Evolutionary conservation across 2,113 vertebrate genomes (phyloP), one percentile per base, ranked within the genome.

Genomic region (Saccopteryx leptura): DNA sequence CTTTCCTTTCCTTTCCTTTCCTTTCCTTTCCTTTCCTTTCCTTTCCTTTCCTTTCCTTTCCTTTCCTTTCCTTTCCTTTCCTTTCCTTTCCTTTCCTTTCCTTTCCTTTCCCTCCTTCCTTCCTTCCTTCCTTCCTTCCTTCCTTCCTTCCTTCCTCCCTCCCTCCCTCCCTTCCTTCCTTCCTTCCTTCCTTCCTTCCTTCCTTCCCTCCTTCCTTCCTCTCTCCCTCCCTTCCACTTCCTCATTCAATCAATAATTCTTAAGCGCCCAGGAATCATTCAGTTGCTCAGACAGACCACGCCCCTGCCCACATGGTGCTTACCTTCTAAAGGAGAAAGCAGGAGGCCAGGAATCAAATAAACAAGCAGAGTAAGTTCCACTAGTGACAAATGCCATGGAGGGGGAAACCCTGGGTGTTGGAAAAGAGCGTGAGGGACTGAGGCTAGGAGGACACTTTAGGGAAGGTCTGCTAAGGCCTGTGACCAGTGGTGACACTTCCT

Each of bases 361-460:
- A 26, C n/a, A 4, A 5, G 52, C 2, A 15, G 89, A 23, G 3
- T 10, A 24, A 10, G 33, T 46, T 8, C 72, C 12, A 1, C 54
- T 5, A 14, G 5, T 0, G 46, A 14, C n/a, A 33, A n/a, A 13
- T 0, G 4, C 31, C 4, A 17, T 0, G 6, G 26, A 9, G 33
- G 13, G 39, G 18, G 48, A 72, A 0, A 21, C 31, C 52, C 39
- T 4, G 61, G n/a, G 75, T 2, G 1, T 31, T 13, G 4, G 60
- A 11, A 9, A 4, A 10, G 18, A 9, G 19, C 0, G 0, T 50
- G 58, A 8, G 0, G 1, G 13, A 18, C 1, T 2, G 33, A 9
- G 7, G n/a, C 17, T 4, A 0, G 68, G 71, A 39, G 39, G 54
- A 21, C 14, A 6, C n/a, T 14, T 8, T 10, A 23, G 60, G 46